phyloP scores from a whole-genome alignment of 2,113 vertebrate species.

The Saguinus imperator region DNA sequence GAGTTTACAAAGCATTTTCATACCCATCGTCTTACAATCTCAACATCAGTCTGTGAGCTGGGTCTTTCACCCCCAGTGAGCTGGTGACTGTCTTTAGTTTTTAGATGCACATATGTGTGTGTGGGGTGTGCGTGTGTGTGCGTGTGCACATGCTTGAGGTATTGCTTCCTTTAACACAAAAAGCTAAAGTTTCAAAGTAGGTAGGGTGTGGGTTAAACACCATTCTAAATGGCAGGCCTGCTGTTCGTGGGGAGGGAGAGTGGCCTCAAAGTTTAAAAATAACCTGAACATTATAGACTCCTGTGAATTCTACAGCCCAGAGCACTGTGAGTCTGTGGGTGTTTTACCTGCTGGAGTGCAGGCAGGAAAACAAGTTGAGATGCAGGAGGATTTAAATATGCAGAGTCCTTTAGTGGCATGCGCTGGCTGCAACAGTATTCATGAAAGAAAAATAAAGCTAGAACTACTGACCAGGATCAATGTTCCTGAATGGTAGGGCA shows the following conservation, averaged over 20 bases:
- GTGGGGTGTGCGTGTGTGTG: background rate
- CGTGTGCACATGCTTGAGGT: background rate
- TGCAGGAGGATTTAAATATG: slow-evolving; percentile 63
- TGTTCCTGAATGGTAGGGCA: background rate
- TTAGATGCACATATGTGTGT: background rate
- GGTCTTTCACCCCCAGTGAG: background rate
- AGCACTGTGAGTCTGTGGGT: slow-evolving; percentile 73
- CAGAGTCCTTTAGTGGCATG: slow-evolving; percentile 28
- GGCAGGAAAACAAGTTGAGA: slow-evolving; percentile 72
- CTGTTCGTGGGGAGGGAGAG: slow-evolving; percentile 73
- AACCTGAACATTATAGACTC: slow-evolving; percentile 79
- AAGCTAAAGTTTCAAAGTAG: slow-evolving; percentile 74
- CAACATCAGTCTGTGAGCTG: background rate
- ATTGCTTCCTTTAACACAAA: slow-evolving; percentile 69
- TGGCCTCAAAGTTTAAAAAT: slow-evolving; percentile 79
- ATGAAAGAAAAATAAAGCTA: background rate
- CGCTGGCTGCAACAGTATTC: slow-evolving; percentile 42
- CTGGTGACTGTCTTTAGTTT: slow-evolving; percentile 5
- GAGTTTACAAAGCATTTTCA: background rate
- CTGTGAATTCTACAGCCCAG: slow-evolving; percentile 75
- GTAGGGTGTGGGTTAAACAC: slow-evolving; percentile 81
- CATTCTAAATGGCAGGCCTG: slow-evolving; percentile 80
- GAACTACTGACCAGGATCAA: background rate
- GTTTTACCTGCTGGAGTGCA: slow-evolving; percentile 79
- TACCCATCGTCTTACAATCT: background rate